These are phyloP conservation scores for Parnassius orleans DNA, from an alignment of 2,888 invertebrate species.

Conservation along the genomic window DNA sequence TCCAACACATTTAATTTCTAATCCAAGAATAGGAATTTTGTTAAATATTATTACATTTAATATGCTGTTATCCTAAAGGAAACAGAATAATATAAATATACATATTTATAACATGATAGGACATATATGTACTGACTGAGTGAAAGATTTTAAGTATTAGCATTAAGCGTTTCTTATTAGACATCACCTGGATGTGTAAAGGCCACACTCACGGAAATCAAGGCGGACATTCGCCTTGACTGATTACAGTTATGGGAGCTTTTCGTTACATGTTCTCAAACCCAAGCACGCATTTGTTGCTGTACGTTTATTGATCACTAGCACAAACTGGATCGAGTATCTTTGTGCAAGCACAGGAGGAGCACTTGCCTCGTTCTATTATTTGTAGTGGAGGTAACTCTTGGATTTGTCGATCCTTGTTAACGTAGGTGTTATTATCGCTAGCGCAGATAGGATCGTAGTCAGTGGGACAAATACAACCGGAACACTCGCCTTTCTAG, in stretches of 20 bases:
- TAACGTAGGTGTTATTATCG: constrained; percentile 37
- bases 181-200: too few relatives aligned
- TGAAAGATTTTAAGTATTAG: too few relatives aligned
- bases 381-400: constrained; percentile 12
- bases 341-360: constrained; percentile 36
- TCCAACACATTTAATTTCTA: too few relatives aligned
- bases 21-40: too few relatives aligned
- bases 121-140: too few relatives aligned
- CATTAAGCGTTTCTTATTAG: too few relatives aligned
- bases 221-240: not conserved
- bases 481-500: constrained; percentile 26
- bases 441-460: constrained; percentile 5
- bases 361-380: constrained; percentile 37
- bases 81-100: too few relatives aligned
- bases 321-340: constrained; percentile 42
- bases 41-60: too few relatives aligned
- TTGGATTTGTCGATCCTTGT: constrained; percentile 23
- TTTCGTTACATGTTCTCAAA: constrained; percentile 33
- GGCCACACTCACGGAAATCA: too few relatives aligned
- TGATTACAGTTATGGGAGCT: not conserved
- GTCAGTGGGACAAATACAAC: not conserved
- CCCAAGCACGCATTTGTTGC: constrained; percentile 41
- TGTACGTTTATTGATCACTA: constrained; percentile 39
- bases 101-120: too few relatives aligned
- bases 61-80: too few relatives aligned